A percentile compares a stretch with the other conserved stretches of the same genome.
Conservation (phyloP, 1,140 invertebrate species). For the Trachelipus rathkii region DNA sequence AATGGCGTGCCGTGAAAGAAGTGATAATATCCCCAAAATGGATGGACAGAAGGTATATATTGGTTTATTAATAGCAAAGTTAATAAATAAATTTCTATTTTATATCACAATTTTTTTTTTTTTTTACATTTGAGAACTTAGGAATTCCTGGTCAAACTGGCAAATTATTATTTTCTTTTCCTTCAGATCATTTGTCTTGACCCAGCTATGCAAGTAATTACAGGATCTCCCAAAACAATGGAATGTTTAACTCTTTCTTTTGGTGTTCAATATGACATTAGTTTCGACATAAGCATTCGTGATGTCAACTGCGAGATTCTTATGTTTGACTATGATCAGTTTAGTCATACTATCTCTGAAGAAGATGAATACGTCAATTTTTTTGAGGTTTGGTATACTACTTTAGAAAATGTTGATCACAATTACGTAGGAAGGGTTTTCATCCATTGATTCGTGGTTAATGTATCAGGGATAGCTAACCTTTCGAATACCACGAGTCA, state of each 20-base stretch:
- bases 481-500: no score
- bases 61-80: no score
- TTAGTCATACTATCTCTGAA: neutral
- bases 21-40: neutral
- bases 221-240: neutral
- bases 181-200: neutral
- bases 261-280: neutral
- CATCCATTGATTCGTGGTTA: no score
- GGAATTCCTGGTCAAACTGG: neutral
- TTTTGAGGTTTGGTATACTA: neutral
- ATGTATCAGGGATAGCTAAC: no score
- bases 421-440: no score
- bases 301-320: neutral
- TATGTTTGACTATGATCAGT: neutral
- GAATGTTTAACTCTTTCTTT: neutral
- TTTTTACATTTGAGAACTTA: no score
- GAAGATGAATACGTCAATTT: slow-evolving; percentile 8
- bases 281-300: neutral
- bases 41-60: neutral
- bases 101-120: no score
- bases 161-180: neutral
- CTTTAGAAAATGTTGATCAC: no score
- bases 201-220: neutral
- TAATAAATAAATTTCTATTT: no score
- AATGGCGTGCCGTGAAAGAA: neutral